phyloP scores from a whole-genome alignment of 2,797 vertebrate species.

The Enteromius mattozi region DNA sequence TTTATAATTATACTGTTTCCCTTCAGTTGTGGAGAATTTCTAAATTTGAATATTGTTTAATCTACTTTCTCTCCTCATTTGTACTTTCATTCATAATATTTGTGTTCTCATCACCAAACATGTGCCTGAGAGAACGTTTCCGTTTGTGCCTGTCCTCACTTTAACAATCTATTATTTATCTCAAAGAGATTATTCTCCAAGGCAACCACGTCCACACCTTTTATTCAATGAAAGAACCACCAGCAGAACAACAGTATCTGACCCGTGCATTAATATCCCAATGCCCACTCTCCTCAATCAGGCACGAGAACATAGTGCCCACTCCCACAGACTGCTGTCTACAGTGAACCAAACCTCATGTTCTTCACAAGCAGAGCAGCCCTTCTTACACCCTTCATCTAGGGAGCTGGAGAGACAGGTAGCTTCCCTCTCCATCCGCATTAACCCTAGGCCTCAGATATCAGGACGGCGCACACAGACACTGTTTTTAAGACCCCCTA shows the following conservation, averaged over 20 bases:
- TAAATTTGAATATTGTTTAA: constrained; percentile 10
- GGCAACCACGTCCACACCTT: neutral
- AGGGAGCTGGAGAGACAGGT: constrained; percentile 75
- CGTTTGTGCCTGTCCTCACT: constrained; percentile 63
- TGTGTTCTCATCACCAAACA: constrained; percentile 56
- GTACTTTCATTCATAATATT: neutral
- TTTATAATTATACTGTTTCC: too few species aligned
- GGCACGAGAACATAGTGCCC: constrained; percentile 28
- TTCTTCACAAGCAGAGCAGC: constrained; percentile 71
- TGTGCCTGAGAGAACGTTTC: constrained; percentile 74
- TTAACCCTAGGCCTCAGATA: constrained; percentile 70
- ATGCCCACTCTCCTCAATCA: constrained; percentile 51
- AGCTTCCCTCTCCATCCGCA: constrained; percentile 82
- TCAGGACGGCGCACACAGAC: constrained; percentile 62
- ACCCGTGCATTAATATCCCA: constrained; percentile 72
- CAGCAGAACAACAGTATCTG: neutral
- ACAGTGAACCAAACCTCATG: constrained; percentile 49
- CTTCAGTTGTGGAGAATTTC: neutral
- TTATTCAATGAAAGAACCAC: constrained; percentile 18
- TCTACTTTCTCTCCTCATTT: constrained; percentile 26
- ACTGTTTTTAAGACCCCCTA: constrained; percentile 50
- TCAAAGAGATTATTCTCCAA: constrained; percentile 31
- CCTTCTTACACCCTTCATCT: constrained; percentile 62
- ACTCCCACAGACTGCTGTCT: constrained; percentile 27
- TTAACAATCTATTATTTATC: constrained; percentile 62